Percentiles rank a stretch among this genome's conserved stretches.
Evolutionary conservation across 2,113 vertebrate genomes (phyloP).

Genomic region (Malurus melanocephalus): DNA sequence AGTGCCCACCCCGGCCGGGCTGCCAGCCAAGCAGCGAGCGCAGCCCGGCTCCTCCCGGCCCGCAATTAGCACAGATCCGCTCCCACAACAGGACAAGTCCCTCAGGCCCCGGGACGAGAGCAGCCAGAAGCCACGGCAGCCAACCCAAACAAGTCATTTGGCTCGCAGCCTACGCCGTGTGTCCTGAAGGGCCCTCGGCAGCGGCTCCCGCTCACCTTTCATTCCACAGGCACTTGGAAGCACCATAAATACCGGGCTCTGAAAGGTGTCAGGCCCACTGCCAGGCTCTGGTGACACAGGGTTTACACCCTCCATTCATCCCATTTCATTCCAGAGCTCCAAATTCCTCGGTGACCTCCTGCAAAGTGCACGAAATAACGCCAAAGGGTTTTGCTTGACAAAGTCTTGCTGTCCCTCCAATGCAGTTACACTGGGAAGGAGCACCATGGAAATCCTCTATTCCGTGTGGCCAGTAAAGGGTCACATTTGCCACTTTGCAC

Average conservation of each 20-base stretch:
- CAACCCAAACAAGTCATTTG: constrained; percentile 50
- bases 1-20: rapidly evolving
- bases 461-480: rapidly evolving
- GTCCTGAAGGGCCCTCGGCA: constrained; percentile 43
- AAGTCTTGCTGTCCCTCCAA: neutral
- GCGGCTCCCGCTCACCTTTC: neutral
- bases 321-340: neutral
- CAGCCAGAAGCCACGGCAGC: constrained; percentile 11
- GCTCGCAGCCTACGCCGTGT: neutral
- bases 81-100: constrained; percentile 13
- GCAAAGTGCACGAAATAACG: rapidly evolving
- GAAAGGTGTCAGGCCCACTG: neutral
- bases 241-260: rapidly evolving
- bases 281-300: neutral
- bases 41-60: neutral
- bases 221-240: neutral
- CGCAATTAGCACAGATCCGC: neutral
- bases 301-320: rapidly evolving
- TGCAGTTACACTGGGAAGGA: rapidly evolving
- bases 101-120: neutral
- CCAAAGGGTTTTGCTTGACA: rapidly evolving
- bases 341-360: rapidly evolving
- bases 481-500: neutral
- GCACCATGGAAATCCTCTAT: neutral
- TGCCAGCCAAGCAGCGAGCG: neutral